Base-by-base conservation (phyloP, 1,140 invertebrate genomes). In the Heliconius hermathena region DNA sequence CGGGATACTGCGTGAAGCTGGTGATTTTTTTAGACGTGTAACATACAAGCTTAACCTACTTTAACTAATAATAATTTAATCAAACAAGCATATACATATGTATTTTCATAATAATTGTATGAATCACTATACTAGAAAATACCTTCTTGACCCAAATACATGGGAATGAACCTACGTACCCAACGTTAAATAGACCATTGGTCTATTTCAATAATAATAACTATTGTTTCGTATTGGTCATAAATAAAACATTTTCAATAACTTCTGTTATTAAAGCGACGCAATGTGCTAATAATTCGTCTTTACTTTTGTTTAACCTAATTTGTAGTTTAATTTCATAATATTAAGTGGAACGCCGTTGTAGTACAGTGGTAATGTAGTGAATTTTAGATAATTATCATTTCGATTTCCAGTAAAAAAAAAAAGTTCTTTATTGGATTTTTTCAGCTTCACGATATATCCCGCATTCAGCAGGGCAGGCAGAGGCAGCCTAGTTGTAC, bases 81-180 rank as follows among this genome's bases (percentile, higher is more conserved):
- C 8, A 66, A 22, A 66, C 29, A 22, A n/a, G 54, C 6, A 60
- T 13, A 29, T 29, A 29, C 29, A 29, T 29, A 29, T 29, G 29
- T 29, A 29, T 29, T 9, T 60, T 60, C 20, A 60, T 26, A 20
- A 60, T 60, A 13, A 60, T 60, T 26, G 8, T 66, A 29, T 66
- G 60, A 66, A 26, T 66, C 60, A 66, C n/a, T 66, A 13, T 4
- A 29, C 26, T 66, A 66, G 60, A 66, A 66, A 66, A 66, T 66
- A 66, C 60, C 60, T 26, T 1, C 60, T 13, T 66, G 60, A 66
- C 60, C 60, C 60, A 66, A 29, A 66, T 66, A 16, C 60, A 66
- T 66, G 60, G 60, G 60, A 66, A 66, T 66, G 60, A 66, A 66
- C 60, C 60, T 5, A 66, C 60, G 22, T 29, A 66, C 60, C 22